Evolutionary conservation across 2,888 invertebrate species (phyloP), one percentile per base, ranked within the genome.

Genomic region (Elysia crispata): DNA sequence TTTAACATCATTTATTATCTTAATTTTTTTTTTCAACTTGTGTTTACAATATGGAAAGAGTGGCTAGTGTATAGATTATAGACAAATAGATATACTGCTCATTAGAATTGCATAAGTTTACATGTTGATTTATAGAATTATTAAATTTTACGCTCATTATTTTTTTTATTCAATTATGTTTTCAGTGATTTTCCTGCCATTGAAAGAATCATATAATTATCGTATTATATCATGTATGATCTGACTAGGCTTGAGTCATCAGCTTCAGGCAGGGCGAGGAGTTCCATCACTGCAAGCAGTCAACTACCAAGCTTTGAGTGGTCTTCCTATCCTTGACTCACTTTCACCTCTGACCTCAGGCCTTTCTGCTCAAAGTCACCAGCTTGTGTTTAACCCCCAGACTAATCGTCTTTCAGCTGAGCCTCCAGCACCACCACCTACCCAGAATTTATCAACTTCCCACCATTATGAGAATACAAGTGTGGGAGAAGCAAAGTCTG

Each of bases 301-400:
- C 70, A 86, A 86, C 80, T 85, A 86, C 78, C 77, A 84, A 33
- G 85, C 83, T 77, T 84, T 86, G 5, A 41, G 41, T 41, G 82
- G 87, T 33, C 86, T 87, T 75, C 83, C 85, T 50, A 81, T 87
- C 50, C 81, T 86, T 13, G 89, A 88, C 62, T 82, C 84, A 28
- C 83, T 86, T 78, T 75, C 79, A 49, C 84, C 85, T 30, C 83
- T 88, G 28, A 60, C 82, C 60, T 70, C 82, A 0, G 84, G 84
- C 23, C 83, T 87, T 62, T 77, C 85, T 8, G 78, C 83, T 70
- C 86, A 87, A 79, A 11, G 41, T 41, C 41, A 41, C 41, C 86
- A 88, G 28, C 84, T 86, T 64, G 83, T 85, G 8, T 86, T 89
- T 73, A 87, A 87, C 41, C 77, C 86, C 8, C 80, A 80, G 23